phyloP scores from a whole-genome alignment of 1,140 invertebrate species.

The Conus betulinus region DNA sequence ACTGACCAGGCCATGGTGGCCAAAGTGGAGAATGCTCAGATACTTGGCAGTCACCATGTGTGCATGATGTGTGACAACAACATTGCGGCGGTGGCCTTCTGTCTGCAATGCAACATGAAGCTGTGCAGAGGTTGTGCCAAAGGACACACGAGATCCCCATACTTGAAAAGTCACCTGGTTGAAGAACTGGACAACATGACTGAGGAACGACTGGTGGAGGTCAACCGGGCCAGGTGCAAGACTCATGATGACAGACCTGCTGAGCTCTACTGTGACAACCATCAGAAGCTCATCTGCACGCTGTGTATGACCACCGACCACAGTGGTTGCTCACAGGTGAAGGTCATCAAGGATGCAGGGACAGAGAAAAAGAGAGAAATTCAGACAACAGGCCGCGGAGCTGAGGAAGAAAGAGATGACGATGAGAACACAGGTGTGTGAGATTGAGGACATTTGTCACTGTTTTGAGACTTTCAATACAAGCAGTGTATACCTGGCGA shows the following conservation, averaged over 20 bases:
- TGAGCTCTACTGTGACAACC: background rate
- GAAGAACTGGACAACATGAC: background rate
- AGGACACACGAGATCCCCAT: background rate
- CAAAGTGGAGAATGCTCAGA: background rate
- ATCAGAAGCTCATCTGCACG: background rate
- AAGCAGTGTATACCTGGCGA: too few species aligned
- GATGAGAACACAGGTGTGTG: background rate
- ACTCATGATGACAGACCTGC: background rate
- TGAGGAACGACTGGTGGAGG: background rate
- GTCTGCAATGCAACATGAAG: background rate
- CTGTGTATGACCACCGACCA: background rate
- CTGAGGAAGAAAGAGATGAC: background rate
- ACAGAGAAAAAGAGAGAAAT: background rate
- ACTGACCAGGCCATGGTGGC: constrained; percentile 5
- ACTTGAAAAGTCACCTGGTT: background rate
- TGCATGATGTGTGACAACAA: background rate
- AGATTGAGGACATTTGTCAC: too few species aligned
- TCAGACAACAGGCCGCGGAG: background rate
- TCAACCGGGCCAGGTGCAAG: background rate
- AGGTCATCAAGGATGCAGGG: background rate
- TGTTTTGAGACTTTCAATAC: too few species aligned
- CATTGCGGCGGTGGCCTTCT: background rate
- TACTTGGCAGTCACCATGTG: background rate
- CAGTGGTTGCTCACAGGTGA: background rate
- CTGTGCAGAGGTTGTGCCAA: background rate